These are phyloP conservation scores for Charina bottae DNA, from an alignment of 2,113 vertebrate genomes.

Conservation along the genomic window DNA sequence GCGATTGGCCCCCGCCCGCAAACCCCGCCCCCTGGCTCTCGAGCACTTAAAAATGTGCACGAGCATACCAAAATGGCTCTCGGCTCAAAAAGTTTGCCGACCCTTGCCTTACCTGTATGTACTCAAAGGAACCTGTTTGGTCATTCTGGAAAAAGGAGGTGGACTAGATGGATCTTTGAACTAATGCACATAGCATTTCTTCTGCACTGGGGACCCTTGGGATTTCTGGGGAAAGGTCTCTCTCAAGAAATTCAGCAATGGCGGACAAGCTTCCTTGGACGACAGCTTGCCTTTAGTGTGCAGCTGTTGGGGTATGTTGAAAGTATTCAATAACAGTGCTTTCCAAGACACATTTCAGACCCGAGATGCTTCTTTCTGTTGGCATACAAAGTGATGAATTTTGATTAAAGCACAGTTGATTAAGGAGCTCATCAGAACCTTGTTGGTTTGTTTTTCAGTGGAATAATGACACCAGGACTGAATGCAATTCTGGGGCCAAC, in stretches of 20 bases:
- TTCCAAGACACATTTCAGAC: background rate
- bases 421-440: background rate
- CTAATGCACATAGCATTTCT: background rate
- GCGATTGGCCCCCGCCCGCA: too few species aligned
- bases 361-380: background rate
- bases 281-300: background rate
- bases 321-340: background rate
- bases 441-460: constrained; percentile 76
- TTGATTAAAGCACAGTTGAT: background rate
- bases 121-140: background rate
- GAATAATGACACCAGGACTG: constrained; percentile 94
- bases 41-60: too few species aligned
- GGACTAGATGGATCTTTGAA: background rate
- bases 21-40: too few species aligned
- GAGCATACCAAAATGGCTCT: too few species aligned
- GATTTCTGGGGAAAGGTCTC: background rate
- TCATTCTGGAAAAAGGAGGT: background rate
- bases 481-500: constrained; percentile 96
- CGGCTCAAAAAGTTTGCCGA: too few species aligned
- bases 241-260: background rate
- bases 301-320: background rate
- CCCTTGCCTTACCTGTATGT: background rate
- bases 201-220: background rate
- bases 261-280: background rate
- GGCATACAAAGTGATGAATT: background rate